Evolutionary conservation across 2,113 vertebrate species (phyloP), one percentile per base, ranked within the genome.

Genomic region (Zosterops borbonicus): DNA sequence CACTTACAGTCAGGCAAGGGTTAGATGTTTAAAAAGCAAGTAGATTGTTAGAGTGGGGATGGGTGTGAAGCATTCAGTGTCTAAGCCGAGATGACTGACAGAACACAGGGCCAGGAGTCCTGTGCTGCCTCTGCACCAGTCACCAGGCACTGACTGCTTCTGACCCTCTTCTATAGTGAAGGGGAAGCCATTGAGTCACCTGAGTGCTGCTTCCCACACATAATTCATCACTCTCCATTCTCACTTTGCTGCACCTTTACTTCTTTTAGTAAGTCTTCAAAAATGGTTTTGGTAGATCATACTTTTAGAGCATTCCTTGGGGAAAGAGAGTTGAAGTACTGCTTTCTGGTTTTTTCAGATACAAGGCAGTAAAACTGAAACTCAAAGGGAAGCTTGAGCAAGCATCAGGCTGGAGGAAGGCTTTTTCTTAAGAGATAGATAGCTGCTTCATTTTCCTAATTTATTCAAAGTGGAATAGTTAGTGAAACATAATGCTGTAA

Each of bases 11-110:
- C 18, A 39, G 39, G 42, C 23, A 42, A 22, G 41, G 29, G 16
- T n/a, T 47, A 16, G 41, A 12, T 65, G 29, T 35, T 62, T 23
- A 9, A 65, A 77, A 47, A 16, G 11, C n/a, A 18, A 9, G 11
- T 6, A 6, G 35, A 11, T 41, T 20, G 42, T 56, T 63, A 1
- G 46, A 39, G 21, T 5, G 35, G 47, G 42, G 6, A 16, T 2
- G 62, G 35, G 20, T 62, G 46, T 50, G 4, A n/a, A 33, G 15
- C 37, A 20, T 5, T 7, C 29, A 5, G 7, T 6, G 14, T 24
- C 42, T 23, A 2, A 5, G 5, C 12, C 0, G 2, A 16, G 24
- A 4, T 12, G 2, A 4, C 11, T 10, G 24, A 6, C 53, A 81
- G 78, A 37, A 11, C 58, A n/a, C 1, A 0, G 86, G 35, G 24